Evolutionary conservation across 2,113 vertebrate genomes (phyloP).

Genomic region (Strigops habroptila): DNA sequence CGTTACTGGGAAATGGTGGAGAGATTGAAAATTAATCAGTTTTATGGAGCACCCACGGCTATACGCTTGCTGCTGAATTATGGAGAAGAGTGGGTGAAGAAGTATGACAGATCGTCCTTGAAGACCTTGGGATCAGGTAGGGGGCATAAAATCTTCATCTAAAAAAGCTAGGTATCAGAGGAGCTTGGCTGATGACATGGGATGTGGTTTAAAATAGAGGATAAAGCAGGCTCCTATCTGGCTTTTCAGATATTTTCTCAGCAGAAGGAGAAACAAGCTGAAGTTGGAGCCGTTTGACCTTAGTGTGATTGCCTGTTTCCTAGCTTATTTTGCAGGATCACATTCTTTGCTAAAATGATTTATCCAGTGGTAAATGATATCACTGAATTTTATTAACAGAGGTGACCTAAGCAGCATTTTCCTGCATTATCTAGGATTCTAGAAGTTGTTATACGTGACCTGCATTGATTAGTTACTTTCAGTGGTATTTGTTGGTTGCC

Average conservation of each 20-base stretch:
- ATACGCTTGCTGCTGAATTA: constrained; percentile 87
- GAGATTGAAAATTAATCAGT: constrained; percentile 87
- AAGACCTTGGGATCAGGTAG: constrained; percentile 87
- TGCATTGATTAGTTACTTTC: neutral
- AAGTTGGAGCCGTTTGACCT: neutral
- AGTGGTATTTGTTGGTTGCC: neutral
- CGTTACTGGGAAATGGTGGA: constrained; percentile 92
- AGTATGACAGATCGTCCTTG: constrained; percentile 88
- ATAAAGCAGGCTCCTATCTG: neutral
- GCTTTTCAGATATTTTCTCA: neutral
- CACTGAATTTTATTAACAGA: neutral
- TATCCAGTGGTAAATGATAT: neutral
- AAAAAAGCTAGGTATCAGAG: neutral
- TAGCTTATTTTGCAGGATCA: neutral
- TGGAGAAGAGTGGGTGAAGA: constrained; percentile 87
- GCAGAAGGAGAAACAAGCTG: neutral
- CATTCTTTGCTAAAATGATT: neutral
- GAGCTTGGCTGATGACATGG: neutral
- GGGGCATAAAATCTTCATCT: neutral
- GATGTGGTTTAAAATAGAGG: neutral
- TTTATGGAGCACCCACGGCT: constrained; percentile 90
- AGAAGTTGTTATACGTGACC: neutral
- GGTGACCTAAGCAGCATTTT: neutral
- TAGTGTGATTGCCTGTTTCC: neutral
- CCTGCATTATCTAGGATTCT: neutral